These are phyloP conservation scores for Amphimallon solstitiale DNA, from an alignment of 2,888 invertebrate species.

Conservation along the genomic window DNA sequence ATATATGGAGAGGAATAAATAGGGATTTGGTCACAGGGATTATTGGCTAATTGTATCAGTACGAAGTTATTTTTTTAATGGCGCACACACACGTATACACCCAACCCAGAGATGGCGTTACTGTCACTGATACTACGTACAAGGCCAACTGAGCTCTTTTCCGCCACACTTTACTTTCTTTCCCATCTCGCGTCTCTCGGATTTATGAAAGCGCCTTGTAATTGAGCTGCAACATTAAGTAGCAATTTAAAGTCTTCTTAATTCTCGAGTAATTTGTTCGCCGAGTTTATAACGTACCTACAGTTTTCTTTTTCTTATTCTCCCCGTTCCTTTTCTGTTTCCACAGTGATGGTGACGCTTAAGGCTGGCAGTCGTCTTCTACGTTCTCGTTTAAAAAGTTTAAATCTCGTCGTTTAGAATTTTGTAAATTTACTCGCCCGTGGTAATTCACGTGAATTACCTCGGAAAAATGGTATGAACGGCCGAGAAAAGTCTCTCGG, in stretches of 20 bases:
- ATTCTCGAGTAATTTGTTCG: slow-evolving; percentile 36
- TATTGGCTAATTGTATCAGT: slow-evolving; percentile 59
- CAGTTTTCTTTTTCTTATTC: too few relatives aligned
- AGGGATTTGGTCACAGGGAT: slow-evolving; percentile 57
- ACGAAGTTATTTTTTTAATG: slow-evolving; percentile 55
- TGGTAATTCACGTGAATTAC: slow-evolving; percentile 29
- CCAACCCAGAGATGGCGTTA: slow-evolving; percentile 29
- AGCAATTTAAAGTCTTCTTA: slow-evolving; percentile 41
- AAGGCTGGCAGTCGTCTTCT: background rate
- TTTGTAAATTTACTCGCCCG: slow-evolving; percentile 31
- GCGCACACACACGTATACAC: too few relatives aligned
- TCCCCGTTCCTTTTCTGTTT: background rate
- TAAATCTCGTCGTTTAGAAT: slow-evolving; percentile 31
- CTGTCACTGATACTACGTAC: slow-evolving; percentile 1
- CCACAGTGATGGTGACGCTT: too few relatives aligned
- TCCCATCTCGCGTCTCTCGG: slow-evolving; percentile 27
- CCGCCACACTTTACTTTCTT: slow-evolving; percentile 12
- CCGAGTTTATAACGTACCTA: slow-evolving; percentile 28
- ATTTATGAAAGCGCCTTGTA: slow-evolving; percentile 44
- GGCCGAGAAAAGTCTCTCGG: too few relatives aligned
- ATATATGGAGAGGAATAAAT: slow-evolving; percentile 59
- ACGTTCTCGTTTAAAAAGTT: slow-evolving; percentile 5
- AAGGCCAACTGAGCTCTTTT: background rate
- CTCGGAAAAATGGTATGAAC: background rate
- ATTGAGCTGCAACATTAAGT: slow-evolving; percentile 45